Conservation (phyloP, 2,113 vertebrate species). For the Malurus alboscapulatus region DNA sequence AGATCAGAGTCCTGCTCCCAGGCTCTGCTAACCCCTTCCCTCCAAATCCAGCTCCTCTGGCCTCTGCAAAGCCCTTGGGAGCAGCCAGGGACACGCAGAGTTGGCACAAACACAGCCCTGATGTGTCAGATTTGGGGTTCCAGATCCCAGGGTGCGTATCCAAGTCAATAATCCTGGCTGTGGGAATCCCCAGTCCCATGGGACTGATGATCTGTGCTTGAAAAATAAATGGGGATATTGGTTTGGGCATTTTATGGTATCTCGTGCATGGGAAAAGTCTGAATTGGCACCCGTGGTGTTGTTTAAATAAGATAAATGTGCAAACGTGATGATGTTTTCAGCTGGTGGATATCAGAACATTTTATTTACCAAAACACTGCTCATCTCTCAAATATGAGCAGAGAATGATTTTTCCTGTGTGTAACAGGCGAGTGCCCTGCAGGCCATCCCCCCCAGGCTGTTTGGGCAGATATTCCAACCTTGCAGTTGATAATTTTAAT, state of each 20-base stretch:
- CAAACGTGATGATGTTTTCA: neutral
- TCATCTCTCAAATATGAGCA: neutral
- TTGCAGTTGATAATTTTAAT: neutral
- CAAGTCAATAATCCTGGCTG: accelerated
- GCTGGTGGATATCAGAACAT: neutral
- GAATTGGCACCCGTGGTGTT: neutral
- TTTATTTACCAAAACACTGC: neutral
- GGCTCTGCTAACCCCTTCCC: neutral
- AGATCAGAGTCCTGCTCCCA: neutral
- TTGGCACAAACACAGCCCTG: accelerated
- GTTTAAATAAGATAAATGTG: neutral
- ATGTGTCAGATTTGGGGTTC: accelerated
- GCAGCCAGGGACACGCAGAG: accelerated
- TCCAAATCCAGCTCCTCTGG: neutral
- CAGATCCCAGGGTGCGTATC: neutral
- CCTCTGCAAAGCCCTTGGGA: accelerated
- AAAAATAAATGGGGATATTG: accelerated
- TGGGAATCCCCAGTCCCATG: accelerated
- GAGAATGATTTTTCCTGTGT: neutral
- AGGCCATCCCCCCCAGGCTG: neutral
- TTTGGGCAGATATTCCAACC: neutral
- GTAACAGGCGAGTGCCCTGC: neutral
- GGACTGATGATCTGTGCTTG: neutral
- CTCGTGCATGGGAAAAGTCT: neutral
- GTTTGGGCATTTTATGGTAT: neutral